These are phyloP conservation scores for Fragum fragum DNA, from an alignment of 2,888 invertebrate species.

Conservation along the genomic window DNA sequence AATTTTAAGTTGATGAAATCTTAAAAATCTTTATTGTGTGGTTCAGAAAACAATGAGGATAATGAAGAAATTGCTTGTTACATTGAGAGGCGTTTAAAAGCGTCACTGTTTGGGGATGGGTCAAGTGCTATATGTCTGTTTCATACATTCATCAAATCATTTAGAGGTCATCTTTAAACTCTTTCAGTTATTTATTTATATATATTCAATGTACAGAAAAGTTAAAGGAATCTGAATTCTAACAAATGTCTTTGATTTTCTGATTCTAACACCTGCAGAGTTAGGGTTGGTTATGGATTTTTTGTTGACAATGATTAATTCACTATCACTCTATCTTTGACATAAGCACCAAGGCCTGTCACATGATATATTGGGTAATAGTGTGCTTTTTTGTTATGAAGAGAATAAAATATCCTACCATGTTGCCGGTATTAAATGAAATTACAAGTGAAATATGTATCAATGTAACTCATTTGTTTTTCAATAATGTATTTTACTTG, in stretches of 20 bases:
- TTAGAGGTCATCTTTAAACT: no score
- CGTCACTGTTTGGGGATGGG: no score
- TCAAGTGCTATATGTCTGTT: no score
- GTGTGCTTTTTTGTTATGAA: constrained; percentile 38
- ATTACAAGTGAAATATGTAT: constrained; percentile 66
- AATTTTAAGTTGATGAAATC: no score
- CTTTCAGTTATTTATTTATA: no score
- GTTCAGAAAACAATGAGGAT: no score
- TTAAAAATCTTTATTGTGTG: no score
- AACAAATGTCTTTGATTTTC: background rate
- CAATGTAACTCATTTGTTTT: constrained; percentile 64
- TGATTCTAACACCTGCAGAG: constrained; percentile 10
- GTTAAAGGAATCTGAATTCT: background rate
- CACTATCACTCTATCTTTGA: constrained; percentile 40
- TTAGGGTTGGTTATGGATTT: constrained; percentile 29
- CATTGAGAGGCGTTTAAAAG: no score
- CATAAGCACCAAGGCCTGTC: constrained; percentile 31
- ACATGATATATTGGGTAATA: constrained; percentile 39
- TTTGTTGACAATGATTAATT: constrained; percentile 37
- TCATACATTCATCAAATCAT: no score
- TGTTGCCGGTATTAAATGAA: constrained; percentile 48
- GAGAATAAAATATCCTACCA: constrained; percentile 52
- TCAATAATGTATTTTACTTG: constrained; percentile 66
- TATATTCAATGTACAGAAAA: no score
- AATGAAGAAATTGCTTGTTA: no score